phyloP scores from a whole-genome alignment of 1,140 invertebrate species.

The Bombus impatiens region DNA sequence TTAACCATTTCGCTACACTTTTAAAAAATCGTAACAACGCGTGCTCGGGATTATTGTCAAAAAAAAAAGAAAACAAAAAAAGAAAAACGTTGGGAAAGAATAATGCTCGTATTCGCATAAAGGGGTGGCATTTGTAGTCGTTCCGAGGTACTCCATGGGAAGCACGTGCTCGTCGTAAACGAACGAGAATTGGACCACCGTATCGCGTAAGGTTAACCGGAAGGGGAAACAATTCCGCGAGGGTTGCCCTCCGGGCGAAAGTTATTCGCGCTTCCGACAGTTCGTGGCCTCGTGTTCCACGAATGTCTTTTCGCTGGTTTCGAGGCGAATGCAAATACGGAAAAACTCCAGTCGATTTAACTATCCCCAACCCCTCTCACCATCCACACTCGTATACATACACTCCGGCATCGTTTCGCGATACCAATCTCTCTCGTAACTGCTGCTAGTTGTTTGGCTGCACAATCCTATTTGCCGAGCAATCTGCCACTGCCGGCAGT shows the following conservation, averaged over 20 bases:
- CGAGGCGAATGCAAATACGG: conserved; percentile 51
- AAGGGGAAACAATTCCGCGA: conserved; percentile 30
- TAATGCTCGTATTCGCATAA: not conserved
- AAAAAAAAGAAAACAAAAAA: too few relatives aligned
- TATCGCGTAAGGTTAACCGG: conserved; percentile 29
- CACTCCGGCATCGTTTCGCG: conserved; percentile 57
- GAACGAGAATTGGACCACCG: conserved; percentile 26
- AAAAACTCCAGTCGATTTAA: conserved; percentile 49
- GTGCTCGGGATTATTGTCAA: not conserved
- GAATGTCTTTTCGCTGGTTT: conserved; percentile 1
- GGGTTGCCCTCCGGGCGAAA: not conserved
- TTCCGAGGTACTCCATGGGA: not conserved
- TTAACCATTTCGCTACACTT: not conserved
- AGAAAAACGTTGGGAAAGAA: not conserved
- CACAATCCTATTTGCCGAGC: conserved; percentile 73
- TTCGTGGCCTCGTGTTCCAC: not conserved
- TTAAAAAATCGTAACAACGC: not conserved
- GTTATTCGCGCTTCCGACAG: conserved; percentile 32
- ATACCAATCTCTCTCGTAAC: conserved; percentile 62
- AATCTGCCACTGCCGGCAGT: conserved; percentile 65
- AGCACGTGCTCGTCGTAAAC: not conserved
- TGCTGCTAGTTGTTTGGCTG: conserved; percentile 69
- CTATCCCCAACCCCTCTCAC: not conserved
- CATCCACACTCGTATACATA: not conserved
- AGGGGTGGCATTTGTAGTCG: not conserved